phyloP scores from a whole-genome alignment of 2,113 vertebrate species.

The Neopipo cinnamomea region DNA sequence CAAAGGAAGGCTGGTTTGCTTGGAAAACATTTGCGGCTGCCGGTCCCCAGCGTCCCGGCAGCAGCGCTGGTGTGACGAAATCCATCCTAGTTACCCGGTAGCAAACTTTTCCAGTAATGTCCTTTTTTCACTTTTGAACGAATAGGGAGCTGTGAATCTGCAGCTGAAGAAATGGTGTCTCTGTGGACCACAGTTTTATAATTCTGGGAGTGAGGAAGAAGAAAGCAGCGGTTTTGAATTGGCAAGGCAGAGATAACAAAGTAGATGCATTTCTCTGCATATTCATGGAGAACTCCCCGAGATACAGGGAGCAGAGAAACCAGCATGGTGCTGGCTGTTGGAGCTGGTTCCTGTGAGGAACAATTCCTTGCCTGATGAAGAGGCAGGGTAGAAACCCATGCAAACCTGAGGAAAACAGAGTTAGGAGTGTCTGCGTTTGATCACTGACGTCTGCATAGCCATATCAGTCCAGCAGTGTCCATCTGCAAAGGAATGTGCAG shows the following conservation, averaged over 20 bases:
- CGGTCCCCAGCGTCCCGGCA: neutral
- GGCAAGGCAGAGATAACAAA: neutral
- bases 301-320: neutral
- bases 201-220: neutral
- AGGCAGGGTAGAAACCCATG: neutral
- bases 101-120: neutral
- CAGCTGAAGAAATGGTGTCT: neutral
- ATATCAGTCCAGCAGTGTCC: neutral
- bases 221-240: neutral
- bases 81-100: neutral
- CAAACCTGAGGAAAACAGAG: neutral
- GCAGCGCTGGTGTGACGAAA: neutral
- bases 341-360: neutral
- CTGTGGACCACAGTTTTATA: neutral
- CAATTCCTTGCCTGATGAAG: neutral
- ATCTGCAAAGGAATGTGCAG: neutral
- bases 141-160: neutral
- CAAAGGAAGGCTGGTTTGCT: slow-evolving; percentile 4
- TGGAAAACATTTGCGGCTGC: neutral
- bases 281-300: neutral
- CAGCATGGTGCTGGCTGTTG: neutral
- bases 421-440: neutral
- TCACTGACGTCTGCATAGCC: neutral
- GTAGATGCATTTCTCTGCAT: neutral
- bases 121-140: neutral